Conservation (phyloP, 2,113 vertebrate species). For the Ptilonorhynchus violaceus region DNA sequence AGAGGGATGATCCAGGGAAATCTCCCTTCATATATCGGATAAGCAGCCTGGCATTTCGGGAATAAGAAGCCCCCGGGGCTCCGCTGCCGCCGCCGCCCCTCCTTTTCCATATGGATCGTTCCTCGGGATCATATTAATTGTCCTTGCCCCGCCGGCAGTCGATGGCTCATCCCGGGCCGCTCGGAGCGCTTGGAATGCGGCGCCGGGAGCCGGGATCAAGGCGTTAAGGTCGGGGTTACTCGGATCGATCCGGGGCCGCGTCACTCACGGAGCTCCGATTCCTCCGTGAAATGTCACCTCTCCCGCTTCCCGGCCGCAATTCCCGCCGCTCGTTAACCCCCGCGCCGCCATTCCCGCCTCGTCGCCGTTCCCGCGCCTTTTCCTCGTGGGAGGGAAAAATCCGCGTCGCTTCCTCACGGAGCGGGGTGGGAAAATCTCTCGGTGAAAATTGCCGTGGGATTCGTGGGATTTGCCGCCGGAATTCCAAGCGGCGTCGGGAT, state of each 20-base stretch:
- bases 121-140: conserved; percentile 73
- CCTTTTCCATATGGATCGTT: no score
- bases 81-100: no score
- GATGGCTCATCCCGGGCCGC: conserved; percentile 78
- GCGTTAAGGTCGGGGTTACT: conserved; percentile 99
- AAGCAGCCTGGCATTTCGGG: background rate
- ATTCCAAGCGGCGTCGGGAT: background rate
- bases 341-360: background rate
- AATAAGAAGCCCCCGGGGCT: background rate
- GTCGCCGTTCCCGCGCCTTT: background rate
- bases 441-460: background rate
- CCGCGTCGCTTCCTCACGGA: no score
- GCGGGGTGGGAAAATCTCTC: background rate
- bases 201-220: conserved; percentile 94
- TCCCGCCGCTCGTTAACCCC: conserved; percentile 82
- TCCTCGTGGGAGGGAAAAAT: background rate
- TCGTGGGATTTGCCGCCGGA: background rate
- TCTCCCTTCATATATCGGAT: background rate
- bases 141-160: conserved; percentile 83
- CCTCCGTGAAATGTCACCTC: conserved; percentile 98
- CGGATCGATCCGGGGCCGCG: conserved; percentile 97
- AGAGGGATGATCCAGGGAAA: background rate
- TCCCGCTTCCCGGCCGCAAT: conserved; percentile 89
- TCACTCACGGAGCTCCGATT: conserved; percentile 90
- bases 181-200: conserved; percentile 83